Percentiles rank a stretch among this genome's conserved stretches.
These are phyloP conservation scores for Nasonia longicornis DNA, from an alignment of 1,140 invertebrate species.

Conservation along the genomic window DNA sequence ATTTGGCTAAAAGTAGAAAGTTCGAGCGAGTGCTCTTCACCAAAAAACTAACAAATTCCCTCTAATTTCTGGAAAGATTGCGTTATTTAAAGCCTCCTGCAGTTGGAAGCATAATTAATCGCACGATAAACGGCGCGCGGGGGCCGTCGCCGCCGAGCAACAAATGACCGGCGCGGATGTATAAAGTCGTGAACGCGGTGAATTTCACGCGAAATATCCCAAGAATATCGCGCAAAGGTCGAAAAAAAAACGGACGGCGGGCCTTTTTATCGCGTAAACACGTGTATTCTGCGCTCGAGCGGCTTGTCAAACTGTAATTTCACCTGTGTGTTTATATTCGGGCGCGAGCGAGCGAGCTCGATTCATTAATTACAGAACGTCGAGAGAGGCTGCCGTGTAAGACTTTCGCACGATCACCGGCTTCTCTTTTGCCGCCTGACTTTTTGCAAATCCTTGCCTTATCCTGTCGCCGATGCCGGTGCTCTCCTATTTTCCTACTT, in stretches of 20 bases:
- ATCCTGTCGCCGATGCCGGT: conserved; percentile 2
- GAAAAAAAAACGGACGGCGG: not conserved
- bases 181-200: conserved; percentile 3
- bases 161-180: conserved; percentile 5
- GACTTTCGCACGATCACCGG: conserved; percentile 36
- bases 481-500: conserved; percentile 41
- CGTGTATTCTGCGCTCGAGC: not conserved
- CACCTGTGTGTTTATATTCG: conserved; percentile 33
- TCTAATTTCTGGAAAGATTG: conserved; percentile 5
- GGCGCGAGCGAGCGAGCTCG: conserved; percentile 15
- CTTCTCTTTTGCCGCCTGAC: conserved; percentile 10
- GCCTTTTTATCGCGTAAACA: conserved; percentile 10
- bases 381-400: conserved; percentile 20
- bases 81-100: not conserved
- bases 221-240: conserved; percentile 1
- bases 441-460: conserved; percentile 28
- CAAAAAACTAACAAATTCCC: not conserved
- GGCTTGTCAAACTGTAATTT: conserved; percentile 35
- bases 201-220: conserved; percentile 25
- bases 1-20: conserved; percentile 1
- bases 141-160: not conserved
- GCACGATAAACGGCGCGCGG: not conserved
- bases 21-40: not conserved
- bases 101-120: not conserved
- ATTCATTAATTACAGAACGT: conserved; percentile 41